phyloP scores from a whole-genome alignment of 1,140 invertebrate genomes.

The Hypothenemus hampei region DNA sequence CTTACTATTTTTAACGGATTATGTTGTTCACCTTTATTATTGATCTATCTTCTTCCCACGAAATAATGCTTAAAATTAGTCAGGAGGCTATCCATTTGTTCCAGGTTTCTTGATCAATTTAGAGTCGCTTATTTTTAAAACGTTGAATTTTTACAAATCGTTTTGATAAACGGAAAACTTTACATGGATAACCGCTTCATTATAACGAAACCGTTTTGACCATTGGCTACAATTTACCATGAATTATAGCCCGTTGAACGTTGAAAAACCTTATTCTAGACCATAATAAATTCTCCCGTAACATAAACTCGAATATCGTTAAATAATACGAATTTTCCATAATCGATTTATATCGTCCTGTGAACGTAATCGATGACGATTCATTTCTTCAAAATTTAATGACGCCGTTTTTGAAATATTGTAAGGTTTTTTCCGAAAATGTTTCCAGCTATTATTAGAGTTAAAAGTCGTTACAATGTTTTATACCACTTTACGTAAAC shows the following conservation, averaged over 20 bases:
- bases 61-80: no score
- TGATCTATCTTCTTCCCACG: no score
- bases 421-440: neutral
- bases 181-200: no score
- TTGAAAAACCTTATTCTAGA: neutral
- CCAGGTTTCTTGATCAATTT: no score
- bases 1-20: no score
- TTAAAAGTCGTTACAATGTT: neutral
- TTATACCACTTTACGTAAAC: neutral
- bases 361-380: neutral
- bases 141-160: no score
- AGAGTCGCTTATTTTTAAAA: no score
- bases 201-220: neutral
- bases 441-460: neutral
- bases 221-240: constrained; percentile 4
- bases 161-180: no score
- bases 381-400: neutral
- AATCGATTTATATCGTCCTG: neutral
- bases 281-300: constrained; percentile 3
- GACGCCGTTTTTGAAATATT: neutral
- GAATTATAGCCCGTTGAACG: neutral
- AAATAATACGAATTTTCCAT: neutral
- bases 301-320: neutral
- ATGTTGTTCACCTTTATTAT: no score
- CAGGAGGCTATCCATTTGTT: no score